Conservation (phyloP, 1,140 invertebrate genomes). For the Eurosta solidaginis region DNA sequence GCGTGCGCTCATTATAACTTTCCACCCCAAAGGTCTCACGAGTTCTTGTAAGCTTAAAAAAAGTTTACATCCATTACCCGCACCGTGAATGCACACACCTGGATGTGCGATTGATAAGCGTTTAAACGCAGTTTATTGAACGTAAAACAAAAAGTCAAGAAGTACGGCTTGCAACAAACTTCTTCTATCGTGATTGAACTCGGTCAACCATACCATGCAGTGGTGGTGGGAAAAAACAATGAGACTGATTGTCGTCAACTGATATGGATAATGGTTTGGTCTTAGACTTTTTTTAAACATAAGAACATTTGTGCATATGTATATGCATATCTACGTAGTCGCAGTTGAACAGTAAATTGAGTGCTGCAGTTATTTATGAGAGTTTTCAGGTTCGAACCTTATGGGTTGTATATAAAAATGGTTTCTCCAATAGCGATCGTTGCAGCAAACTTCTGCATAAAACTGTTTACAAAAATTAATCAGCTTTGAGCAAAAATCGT, state of each 20-base stretch:
- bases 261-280: constrained; percentile 5
- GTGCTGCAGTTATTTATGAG: too few relatives aligned
- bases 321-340: background rate
- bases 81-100: background rate
- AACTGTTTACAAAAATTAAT: too few relatives aligned
- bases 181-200: background rate
- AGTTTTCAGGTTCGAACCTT: too few relatives aligned
- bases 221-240: constrained; percentile 28
- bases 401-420: too few relatives aligned
- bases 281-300: background rate
- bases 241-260: constrained; percentile 35
- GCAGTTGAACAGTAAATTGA: too few relatives aligned
- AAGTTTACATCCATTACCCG: background rate
- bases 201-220: background rate
- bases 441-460: too few relatives aligned
- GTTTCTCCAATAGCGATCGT: too few relatives aligned
- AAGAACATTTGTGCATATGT: background rate
- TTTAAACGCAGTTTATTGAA: background rate
- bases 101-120: constrained; percentile 6
- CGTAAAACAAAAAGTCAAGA: background rate
- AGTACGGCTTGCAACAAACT: background rate
- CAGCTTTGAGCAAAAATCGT: too few relatives aligned
- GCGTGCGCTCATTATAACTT: background rate
- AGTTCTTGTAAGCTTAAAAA: background rate
- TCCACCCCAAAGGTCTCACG: constrained; percentile 8